Evolutionary conservation across 1,140 invertebrate species (phyloP).

Genomic region (Cepaea nemoralis): DNA sequence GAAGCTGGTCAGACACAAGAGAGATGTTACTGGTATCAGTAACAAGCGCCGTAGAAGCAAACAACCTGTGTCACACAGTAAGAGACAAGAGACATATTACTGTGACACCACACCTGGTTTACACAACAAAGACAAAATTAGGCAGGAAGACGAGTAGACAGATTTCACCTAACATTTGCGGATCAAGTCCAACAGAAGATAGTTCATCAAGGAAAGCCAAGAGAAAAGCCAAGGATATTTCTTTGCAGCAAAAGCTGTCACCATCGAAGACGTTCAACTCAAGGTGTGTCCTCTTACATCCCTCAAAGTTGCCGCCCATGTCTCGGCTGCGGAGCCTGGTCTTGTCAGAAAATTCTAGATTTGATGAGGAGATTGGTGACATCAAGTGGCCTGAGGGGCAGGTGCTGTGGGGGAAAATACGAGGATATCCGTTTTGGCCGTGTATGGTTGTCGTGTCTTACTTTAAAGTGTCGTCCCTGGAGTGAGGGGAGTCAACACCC

Average conservation of each 20-base stretch:
- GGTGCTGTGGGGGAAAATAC: slow-evolving; percentile 80
- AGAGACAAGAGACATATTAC: neutral
- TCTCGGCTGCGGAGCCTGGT: neutral
- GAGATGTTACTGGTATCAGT: neutral
- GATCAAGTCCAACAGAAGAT: neutral
- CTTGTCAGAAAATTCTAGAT: neutral
- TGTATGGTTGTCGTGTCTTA: no score
- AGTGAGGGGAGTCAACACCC: no score
- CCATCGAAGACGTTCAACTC: neutral
- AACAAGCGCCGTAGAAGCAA: no score
- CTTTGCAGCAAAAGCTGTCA: neutral
- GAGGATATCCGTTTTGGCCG: slow-evolving; percentile 84
- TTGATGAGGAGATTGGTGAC: neutral
- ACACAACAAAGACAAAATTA: neutral
- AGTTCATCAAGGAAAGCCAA: neutral
- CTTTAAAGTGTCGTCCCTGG: no score
- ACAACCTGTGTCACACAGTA: no score
- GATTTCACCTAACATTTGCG: neutral
- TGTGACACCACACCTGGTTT: neutral
- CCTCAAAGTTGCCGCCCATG: neutral
- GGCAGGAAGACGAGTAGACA: neutral
- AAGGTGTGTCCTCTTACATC: neutral
- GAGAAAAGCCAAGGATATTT: neutral
- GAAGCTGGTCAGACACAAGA: neutral
- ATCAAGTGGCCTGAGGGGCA: slow-evolving; percentile 1